A percentile compares a stretch with the other conserved stretches of the same genome.
Evolutionary conservation across 92 coral and sea anemone genomes (phyloP).

Genomic region (Palythoa heliodiscus): DNA sequence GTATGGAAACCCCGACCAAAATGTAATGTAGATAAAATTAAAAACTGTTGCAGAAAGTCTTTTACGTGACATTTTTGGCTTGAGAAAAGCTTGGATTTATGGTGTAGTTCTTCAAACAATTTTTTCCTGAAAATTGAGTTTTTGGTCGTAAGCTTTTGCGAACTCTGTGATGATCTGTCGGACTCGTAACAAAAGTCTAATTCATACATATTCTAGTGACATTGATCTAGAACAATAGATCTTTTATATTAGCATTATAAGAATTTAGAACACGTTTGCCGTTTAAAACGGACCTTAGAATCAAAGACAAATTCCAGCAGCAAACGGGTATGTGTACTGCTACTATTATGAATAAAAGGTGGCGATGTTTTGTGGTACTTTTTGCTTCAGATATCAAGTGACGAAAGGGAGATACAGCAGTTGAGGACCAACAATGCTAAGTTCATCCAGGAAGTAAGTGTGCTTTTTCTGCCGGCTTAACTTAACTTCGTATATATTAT

Average conservation of each 20-base stretch:
- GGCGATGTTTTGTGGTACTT: neutral
- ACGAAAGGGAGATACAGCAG: constrained; percentile 73
- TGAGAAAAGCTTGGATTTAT: too few relatives aligned
- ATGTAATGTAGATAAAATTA: too few relatives aligned
- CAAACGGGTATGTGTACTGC: neutral
- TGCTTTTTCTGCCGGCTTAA: neutral
- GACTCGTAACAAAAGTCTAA: too few relatives aligned
- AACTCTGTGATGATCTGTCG: too few relatives aligned
- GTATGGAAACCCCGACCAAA: too few relatives aligned
- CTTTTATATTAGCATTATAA: neutral
- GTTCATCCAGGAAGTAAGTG: constrained; percentile 79
- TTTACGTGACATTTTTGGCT: too few relatives aligned
- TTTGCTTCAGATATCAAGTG: constrained; percentile 60
- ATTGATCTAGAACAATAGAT: neutral
- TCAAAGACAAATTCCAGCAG: neutral
- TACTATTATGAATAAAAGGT: neutral
- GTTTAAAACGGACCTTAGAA: neutral
- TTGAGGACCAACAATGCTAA: constrained; percentile 78
- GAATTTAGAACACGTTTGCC: neutral
- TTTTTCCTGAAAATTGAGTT: too few relatives aligned
- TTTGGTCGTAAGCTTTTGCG: too few relatives aligned
- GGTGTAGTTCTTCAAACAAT: too few relatives aligned
- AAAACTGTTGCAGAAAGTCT: too few relatives aligned
- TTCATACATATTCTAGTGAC: too few relatives aligned
- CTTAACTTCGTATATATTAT: neutral